phyloP scores from a whole-genome alignment of 2,113 vertebrate genomes.

The Oncorhynchus mykiss region DNA sequence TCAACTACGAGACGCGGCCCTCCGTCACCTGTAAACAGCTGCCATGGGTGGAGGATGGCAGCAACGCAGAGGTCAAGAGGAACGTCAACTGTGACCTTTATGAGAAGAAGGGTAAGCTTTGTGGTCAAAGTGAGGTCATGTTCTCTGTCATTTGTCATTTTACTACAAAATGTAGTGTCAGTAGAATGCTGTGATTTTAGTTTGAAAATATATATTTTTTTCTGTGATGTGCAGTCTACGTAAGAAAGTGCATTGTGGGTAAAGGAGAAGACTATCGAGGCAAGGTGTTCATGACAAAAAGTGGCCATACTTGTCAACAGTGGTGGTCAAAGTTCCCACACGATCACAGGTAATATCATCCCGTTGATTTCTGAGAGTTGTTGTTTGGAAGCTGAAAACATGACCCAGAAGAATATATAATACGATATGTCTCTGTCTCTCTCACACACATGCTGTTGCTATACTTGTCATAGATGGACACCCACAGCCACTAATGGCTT shows the following conservation, averaged over 20 bases:
- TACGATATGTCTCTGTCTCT: neutral
- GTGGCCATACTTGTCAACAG: constrained; percentile 82
- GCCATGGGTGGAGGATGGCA: constrained; percentile 83
- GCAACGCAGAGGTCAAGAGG: constrained; percentile 75
- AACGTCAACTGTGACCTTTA: constrained; percentile 90
- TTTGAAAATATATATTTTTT: neutral
- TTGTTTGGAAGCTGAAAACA: neutral
- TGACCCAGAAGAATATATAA: neutral
- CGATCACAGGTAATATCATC: constrained; percentile 83
- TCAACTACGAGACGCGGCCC: constrained; percentile 84
- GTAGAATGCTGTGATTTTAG: neutral
- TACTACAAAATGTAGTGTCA: neutral
- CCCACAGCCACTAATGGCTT: constrained; percentile 81
- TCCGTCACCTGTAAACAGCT: constrained; percentile 83
- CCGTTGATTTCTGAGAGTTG: neutral
- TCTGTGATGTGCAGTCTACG: constrained; percentile 76
- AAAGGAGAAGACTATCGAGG: constrained; percentile 84
- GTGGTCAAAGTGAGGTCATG: neutral
- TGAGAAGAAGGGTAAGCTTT: constrained; percentile 88
- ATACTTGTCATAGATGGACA: constrained; percentile 76
- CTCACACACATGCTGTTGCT: neutral
- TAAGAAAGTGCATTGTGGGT: constrained; percentile 84
- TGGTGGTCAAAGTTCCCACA: constrained; percentile 91
- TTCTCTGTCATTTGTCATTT: neutral
- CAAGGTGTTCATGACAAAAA: constrained; percentile 74